These are phyloP conservation scores for Rhagoletis zephyria DNA, from an alignment of 1,140 invertebrate genomes.

Conservation along the genomic window DNA sequence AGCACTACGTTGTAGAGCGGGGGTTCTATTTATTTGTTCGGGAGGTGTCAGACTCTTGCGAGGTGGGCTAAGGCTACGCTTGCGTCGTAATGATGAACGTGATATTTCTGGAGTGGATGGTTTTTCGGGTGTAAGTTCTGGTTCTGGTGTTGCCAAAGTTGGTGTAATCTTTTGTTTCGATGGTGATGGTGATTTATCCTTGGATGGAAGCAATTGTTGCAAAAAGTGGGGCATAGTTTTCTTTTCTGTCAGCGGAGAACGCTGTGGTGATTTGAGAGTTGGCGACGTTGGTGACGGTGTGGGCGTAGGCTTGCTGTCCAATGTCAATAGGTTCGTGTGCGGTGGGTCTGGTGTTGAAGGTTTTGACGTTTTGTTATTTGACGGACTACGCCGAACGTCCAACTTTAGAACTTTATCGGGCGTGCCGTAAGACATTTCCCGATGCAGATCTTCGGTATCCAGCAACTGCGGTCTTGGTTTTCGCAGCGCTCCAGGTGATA, in stretches of 20 bases:
- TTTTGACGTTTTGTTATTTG: conserved; percentile 43
- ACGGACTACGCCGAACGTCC: conserved; percentile 68
- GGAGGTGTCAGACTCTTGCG: conserved; percentile 68
- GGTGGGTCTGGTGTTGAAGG: not conserved
- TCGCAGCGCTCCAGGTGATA: conserved; percentile 65
- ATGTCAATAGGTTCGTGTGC: not conserved
- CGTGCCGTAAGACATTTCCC: conserved; percentile 72
- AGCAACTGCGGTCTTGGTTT: conserved; percentile 68
- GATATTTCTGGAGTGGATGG: conserved; percentile 29
- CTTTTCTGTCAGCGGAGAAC: conserved; percentile 55
- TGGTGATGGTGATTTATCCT: conserved; percentile 60
- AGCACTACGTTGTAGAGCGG: conserved; percentile 65
- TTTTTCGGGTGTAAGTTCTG: conserved; percentile 52
- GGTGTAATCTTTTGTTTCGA: conserved; percentile 56
- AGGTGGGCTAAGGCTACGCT: conserved; percentile 60
- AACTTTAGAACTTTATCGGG: conserved; percentile 66
- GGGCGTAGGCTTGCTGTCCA: not conserved
- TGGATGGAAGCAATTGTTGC: conserved; percentile 24
- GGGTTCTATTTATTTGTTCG: conserved; percentile 62
- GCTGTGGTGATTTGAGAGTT: conserved; percentile 57
- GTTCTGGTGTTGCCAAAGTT: conserved; percentile 55
- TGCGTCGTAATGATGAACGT: conserved; percentile 46
- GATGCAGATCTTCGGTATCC: conserved; percentile 69
- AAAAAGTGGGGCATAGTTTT: conserved; percentile 39
- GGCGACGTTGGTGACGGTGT: conserved; percentile 6